phyloP scores from a whole-genome alignment of 2,888 invertebrate genomes.

The Helleia helle region DNA sequence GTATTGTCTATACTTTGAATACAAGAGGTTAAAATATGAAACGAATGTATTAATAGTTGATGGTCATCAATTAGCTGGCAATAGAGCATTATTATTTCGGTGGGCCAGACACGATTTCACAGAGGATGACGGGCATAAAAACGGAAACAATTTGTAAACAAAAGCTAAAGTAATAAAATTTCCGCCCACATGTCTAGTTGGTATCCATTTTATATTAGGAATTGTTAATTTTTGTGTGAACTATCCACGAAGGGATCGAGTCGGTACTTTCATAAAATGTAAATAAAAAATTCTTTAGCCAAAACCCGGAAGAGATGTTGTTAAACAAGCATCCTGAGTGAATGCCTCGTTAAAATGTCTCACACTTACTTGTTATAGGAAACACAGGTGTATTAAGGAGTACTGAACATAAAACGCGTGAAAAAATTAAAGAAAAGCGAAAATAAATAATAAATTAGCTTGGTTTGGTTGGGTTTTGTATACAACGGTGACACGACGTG shows the following conservation, averaged over 20 bases:
- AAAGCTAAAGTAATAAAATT: slow-evolving; percentile 45
- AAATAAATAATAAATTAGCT: slow-evolving; percentile 69
- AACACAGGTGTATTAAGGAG: slow-evolving; percentile 31
- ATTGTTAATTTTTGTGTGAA: neutral
- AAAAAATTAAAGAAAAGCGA: slow-evolving; percentile 48
- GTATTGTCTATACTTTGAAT: too few relatives aligned
- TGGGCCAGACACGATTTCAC: slow-evolving; percentile 34
- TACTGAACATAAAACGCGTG: slow-evolving; percentile 35
- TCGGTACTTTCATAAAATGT: slow-evolving; percentile 17
- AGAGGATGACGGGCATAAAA: slow-evolving; percentile 47
- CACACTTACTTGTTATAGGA: slow-evolving; percentile 38
- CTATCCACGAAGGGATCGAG: neutral
- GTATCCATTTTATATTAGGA: slow-evolving; percentile 13
- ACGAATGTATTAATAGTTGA: too few relatives aligned
- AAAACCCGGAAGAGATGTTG: slow-evolving; percentile 48
- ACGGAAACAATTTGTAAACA: slow-evolving; percentile 66
- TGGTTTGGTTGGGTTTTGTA: slow-evolving; percentile 59
- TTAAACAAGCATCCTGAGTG: slow-evolving; percentile 46
- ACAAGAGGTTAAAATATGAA: too few relatives aligned
- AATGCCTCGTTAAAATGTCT: slow-evolving; percentile 40
- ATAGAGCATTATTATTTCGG: neutral
- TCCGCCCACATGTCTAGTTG: slow-evolving; percentile 29
- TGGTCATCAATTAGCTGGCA: slow-evolving; percentile 3
- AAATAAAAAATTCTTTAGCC: slow-evolving; percentile 42
- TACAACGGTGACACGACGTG: slow-evolving; percentile 42